phyloP scores from a whole-genome alignment of 2,797 vertebrate species.

The Chrosomus eos region DNA sequence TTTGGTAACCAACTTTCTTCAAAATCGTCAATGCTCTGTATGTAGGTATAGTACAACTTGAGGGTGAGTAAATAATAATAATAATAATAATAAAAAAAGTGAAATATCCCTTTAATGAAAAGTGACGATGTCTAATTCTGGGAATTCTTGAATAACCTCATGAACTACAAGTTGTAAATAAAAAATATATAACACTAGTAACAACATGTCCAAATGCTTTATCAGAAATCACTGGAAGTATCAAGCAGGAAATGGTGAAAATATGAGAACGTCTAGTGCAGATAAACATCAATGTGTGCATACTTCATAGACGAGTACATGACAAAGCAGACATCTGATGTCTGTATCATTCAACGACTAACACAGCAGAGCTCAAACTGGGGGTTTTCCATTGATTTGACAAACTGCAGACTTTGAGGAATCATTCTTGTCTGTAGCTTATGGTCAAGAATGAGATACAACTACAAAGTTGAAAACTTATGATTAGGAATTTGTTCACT shows the following conservation, averaged over 20 bases:
- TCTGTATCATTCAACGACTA: constrained; percentile 44
- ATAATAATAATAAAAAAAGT: background rate
- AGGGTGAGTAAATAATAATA: background rate
- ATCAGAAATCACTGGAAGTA: background rate
- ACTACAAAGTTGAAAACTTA: background rate
- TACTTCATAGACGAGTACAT: constrained; percentile 65
- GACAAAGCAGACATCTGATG: constrained; percentile 49
- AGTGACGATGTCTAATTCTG: background rate
- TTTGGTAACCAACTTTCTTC: background rate
- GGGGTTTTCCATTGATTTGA: background rate
- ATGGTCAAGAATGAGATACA: background rate
- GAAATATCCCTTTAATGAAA: background rate
- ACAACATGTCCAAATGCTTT: background rate
- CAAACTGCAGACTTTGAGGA: background rate
- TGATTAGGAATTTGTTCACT: background rate
- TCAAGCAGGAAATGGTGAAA: background rate
- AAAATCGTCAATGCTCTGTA: background rate
- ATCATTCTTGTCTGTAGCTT: background rate
- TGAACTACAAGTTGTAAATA: background rate
- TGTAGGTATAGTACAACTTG: background rate
- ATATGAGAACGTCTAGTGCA: constrained; percentile 66
- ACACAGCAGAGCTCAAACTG: constrained; percentile 32
- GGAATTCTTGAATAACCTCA: background rate
- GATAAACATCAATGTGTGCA: constrained; percentile 69
- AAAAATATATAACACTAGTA: background rate